phyloP scores from a whole-genome alignment of 2,797 vertebrate genomes.

The Coendou prehensilis region DNA sequence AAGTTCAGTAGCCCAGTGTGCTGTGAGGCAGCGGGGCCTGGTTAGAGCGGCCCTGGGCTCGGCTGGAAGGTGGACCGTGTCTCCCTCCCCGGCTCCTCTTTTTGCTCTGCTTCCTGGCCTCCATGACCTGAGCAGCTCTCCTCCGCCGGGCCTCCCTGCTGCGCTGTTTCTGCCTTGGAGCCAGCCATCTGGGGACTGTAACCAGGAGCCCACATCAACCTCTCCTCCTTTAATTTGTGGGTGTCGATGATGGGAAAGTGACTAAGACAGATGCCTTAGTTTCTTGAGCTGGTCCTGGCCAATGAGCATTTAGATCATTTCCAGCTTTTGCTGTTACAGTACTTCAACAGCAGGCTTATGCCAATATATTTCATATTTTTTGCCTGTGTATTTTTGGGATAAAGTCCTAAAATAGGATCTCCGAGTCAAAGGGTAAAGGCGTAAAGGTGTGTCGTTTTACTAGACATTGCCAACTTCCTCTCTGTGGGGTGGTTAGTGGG shows the following conservation, averaged over 20 bases:
- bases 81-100: background rate
- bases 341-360: background rate
- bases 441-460: background rate
- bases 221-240: background rate
- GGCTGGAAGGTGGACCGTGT: background rate
- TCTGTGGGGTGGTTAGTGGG: background rate
- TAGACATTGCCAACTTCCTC: background rate
- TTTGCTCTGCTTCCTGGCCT: background rate
- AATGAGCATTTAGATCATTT: background rate
- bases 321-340: background rate
- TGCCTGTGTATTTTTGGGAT: background rate
- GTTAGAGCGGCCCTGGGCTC: background rate
- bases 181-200: background rate
- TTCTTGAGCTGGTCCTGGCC: background rate
- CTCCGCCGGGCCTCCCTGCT: background rate
- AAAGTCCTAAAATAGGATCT: background rate
- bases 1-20: background rate
- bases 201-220: background rate
- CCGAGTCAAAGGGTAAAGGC: background rate
- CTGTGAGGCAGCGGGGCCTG: background rate
- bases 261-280: background rate
- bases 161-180: background rate
- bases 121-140: background rate
- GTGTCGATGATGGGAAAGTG: background rate
- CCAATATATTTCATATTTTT: background rate